A percentile compares a stretch with the other conserved stretches of the same genome.
Conservation (phyloP, 2,888 invertebrate species). For the Thera britannica region DNA sequence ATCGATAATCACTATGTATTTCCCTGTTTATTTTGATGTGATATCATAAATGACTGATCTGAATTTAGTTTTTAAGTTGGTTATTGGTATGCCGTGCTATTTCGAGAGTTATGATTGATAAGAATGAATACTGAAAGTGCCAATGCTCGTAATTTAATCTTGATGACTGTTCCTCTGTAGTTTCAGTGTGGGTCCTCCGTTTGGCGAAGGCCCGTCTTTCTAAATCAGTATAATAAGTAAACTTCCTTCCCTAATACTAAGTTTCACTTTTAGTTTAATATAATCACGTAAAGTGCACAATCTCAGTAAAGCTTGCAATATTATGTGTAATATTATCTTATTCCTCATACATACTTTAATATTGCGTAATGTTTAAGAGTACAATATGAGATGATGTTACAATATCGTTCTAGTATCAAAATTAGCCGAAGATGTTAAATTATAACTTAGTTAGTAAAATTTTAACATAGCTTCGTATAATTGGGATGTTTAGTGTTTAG, state of each 20-base stretch:
- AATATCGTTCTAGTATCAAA: conserved; percentile 85
- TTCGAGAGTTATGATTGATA: conserved; percentile 83
- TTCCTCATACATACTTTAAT: conserved; percentile 79
- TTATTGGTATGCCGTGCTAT: conserved; percentile 85
- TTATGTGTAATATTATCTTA: conserved; percentile 74
- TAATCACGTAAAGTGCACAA: conserved; percentile 81
- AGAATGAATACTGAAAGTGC: conserved; percentile 85
- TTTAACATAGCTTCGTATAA: conserved; percentile 85
- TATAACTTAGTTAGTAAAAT: conserved; percentile 83
- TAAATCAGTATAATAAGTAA: conserved; percentile 70
- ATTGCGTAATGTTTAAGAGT: conserved; percentile 84
- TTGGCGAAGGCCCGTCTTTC: conserved; percentile 44
- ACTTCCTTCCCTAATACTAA: conserved; percentile 65
- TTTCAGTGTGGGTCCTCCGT: conserved; percentile 60
- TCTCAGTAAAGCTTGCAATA: conserved; percentile 85
- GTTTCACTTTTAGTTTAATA: conserved; percentile 66
- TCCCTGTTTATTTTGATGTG: conserved; percentile 86
- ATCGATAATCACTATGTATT: conserved; percentile 84
- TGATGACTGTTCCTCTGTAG: conserved; percentile 81
- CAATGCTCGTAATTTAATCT: conserved; percentile 85
- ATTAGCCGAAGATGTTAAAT: conserved; percentile 85
- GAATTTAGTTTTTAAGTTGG: conserved; percentile 86
- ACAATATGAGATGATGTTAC: conserved; percentile 84
- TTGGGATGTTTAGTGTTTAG: conserved; percentile 85
- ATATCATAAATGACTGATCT: conserved; percentile 87